Percentiles rank a stretch among this genome's conserved stretches.
phyloP scores from a whole-genome alignment of 2,888 invertebrate genomes.

The Nemapogon koenigi region DNA sequence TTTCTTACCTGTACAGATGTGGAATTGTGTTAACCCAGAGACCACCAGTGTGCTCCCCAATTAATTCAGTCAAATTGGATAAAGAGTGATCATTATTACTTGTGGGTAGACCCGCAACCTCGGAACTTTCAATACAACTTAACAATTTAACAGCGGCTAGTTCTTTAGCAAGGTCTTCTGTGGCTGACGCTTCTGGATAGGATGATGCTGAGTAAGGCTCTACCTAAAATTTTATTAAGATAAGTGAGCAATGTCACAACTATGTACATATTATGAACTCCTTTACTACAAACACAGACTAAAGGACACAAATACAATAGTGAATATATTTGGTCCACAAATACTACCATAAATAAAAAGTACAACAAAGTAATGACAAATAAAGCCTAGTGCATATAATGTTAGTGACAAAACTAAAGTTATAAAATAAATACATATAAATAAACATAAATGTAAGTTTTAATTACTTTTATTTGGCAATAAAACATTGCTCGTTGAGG shows the following conservation, averaged over 20 bases:
- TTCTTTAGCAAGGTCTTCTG: constrained; percentile 45
- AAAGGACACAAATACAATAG: too few relatives aligned
- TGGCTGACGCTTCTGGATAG: constrained; percentile 48
- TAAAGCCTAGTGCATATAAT: too few relatives aligned
- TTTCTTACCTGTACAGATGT: constrained; percentile 55
- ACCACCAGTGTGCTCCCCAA: constrained; percentile 60
- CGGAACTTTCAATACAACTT: constrained; percentile 37
- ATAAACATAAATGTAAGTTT: too few relatives aligned
- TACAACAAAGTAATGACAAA: too few relatives aligned
- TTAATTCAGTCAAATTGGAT: constrained; percentile 35
- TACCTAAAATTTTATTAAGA: too few relatives aligned
- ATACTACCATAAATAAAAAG: too few relatives aligned
- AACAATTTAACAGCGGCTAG: constrained; percentile 45
- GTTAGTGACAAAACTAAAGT: too few relatives aligned
- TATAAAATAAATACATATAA: too few relatives aligned
- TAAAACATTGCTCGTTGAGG: constrained; percentile 34
- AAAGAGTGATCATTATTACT: constrained; percentile 29
- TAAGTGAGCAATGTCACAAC: too few relatives aligned
- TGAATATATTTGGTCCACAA: too few relatives aligned
- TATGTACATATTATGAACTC: too few relatives aligned
- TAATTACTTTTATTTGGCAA: constrained; percentile 48
- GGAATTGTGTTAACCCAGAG: constrained; percentile 66
- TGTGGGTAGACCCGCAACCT: constrained; percentile 34
- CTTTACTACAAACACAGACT: too few relatives aligned
- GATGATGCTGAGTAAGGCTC: constrained; percentile 33